Evolutionary conservation across 2,113 vertebrate species (phyloP).

Genomic region (Jaculus jaculus): DNA sequence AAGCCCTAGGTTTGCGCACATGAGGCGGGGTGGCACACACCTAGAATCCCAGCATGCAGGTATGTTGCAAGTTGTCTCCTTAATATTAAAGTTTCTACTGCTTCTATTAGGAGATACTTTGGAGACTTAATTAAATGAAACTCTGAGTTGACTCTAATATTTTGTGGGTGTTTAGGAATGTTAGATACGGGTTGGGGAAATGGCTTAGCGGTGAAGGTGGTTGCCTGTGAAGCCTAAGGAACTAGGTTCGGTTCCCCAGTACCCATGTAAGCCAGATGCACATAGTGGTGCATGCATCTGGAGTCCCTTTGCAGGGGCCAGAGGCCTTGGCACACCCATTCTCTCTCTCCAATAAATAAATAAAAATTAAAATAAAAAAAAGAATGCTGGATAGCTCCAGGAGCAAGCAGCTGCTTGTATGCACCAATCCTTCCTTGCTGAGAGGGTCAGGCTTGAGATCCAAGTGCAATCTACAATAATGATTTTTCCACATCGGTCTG

Average conservation of each 20-base stretch:
- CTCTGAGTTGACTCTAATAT: background rate
- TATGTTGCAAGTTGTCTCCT: background rate
- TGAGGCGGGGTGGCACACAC: background rate
- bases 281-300: no score
- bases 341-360: no score
- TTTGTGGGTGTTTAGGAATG: slow-evolving; percentile 21
- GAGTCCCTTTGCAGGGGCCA: no score
- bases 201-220: no score
- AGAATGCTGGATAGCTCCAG: background rate
- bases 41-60: background rate
- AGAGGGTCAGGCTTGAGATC: background rate
- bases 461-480: background rate
- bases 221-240: no score
- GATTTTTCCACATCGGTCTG: background rate
- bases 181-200: no score
- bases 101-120: background rate
- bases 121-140: background rate
- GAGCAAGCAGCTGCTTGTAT: background rate
- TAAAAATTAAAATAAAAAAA: no score
- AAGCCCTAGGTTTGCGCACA: background rate
- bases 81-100: background rate
- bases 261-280: no score
- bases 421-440: background rate
- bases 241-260: no score
- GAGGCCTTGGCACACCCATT: no score